Evolutionary conservation across 2,888 invertebrate species (phyloP).

Genomic region (Dyspetes luteomarginatus): DNA sequence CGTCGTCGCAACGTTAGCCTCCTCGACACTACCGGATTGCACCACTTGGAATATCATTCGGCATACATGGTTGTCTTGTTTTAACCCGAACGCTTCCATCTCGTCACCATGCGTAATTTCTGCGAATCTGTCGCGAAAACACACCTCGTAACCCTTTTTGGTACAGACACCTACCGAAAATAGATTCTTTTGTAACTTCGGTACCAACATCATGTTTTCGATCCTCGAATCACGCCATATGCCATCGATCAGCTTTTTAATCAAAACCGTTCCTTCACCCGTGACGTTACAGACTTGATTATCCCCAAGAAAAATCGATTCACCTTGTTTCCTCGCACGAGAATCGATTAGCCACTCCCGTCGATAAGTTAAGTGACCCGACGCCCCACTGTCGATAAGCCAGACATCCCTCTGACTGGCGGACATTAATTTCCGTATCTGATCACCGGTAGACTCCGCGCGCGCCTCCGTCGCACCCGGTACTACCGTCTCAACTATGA

Average conservation of each 20-base stretch:
- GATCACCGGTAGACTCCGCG: no score
- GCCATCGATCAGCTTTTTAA: background rate
- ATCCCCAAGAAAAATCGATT: background rate
- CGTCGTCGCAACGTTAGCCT: constrained; percentile 7
- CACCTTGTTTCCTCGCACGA: background rate
- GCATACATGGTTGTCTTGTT: constrained; percentile 17
- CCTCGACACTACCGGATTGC: constrained; percentile 4
- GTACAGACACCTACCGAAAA: background rate
- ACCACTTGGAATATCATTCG: constrained; percentile 34
- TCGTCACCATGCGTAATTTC: background rate
- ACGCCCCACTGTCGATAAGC: background rate
- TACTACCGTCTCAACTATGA: background rate
- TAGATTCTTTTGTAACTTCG: background rate
- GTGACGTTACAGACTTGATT: background rate
- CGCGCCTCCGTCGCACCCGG: background rate
- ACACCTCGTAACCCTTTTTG: background rate
- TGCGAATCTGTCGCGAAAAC: background rate
- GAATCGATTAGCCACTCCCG: background rate
- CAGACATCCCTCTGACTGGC: background rate
- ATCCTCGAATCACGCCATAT: background rate
- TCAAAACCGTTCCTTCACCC: background rate
- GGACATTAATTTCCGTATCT: background rate
- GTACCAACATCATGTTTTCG: background rate
- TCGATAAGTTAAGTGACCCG: background rate
- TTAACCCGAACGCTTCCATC: constrained; percentile 1